A percentile compares a stretch with the other conserved stretches of the same genome.
Conservation (phyloP, 2,113 vertebrate species). For the Sinosuthora webbiana region DNA sequence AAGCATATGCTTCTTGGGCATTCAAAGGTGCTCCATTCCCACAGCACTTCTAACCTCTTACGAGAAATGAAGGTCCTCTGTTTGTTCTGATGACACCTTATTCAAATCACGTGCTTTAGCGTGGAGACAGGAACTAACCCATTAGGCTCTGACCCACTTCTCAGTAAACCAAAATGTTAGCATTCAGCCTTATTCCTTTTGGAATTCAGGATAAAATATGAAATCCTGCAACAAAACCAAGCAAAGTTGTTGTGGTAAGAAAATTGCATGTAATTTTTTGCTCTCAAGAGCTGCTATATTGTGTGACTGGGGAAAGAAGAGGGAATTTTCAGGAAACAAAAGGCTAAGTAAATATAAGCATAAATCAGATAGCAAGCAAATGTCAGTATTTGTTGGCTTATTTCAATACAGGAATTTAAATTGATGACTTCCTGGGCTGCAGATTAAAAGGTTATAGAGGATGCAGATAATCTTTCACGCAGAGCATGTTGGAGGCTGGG, state of each 20-base stretch:
- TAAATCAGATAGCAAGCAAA: neutral
- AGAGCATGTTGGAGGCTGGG: neutral
- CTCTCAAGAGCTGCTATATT: neutral
- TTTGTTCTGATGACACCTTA: neutral
- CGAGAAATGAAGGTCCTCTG: neutral
- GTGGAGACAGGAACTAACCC: neutral
- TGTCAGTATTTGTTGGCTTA: neutral
- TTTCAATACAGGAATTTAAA: neutral
- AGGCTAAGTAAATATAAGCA: neutral
- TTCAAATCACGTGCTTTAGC: rapidly evolving
- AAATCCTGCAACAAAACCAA: neutral
- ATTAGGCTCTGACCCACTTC: neutral
- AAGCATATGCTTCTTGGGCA: neutral
- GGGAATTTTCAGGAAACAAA: neutral
- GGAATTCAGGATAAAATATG: neutral
- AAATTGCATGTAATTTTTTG: neutral
- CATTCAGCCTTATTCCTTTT: neutral
- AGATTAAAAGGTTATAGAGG: conserved; percentile 4
- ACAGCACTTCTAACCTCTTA: neutral
- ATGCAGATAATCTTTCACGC: neutral
- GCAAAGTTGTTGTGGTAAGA: neutral
- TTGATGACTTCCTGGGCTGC: neutral
- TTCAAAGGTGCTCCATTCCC: neutral
- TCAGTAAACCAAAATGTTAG: neutral
- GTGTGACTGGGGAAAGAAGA: neutral